These are phyloP conservation scores for Cosmia pyralina DNA, from an alignment of 2,888 invertebrate genomes.

Conservation along the genomic window DNA sequence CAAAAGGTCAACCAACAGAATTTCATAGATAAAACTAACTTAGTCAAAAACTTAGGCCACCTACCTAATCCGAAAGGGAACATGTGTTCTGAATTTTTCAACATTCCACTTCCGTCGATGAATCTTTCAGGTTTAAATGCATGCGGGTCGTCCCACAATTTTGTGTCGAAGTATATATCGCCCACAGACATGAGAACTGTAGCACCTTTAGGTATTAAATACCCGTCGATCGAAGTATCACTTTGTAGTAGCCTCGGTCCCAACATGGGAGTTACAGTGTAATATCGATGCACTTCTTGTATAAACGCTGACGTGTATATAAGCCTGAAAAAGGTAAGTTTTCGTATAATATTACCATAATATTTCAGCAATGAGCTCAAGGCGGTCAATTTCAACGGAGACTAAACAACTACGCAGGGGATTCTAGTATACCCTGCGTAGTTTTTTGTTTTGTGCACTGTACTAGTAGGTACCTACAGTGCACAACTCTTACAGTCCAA, in stretches of 20 bases:
- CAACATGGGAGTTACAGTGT: conserved; percentile 88
- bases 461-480: too few species aligned
- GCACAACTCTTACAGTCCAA: not conserved
- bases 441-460: too few species aligned
- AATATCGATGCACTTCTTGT: conserved; percentile 90
- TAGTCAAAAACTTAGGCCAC: conserved; percentile 48
- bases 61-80: conserved; percentile 93
- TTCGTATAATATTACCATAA: conserved; percentile 3
- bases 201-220: conserved; percentile 87
- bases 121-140: conserved; percentile 91
- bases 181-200: conserved; percentile 88
- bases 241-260: conserved; percentile 87
- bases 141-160: conserved; percentile 90
- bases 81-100: conserved; percentile 89
- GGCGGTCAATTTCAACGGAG: not conserved
- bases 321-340: conserved; percentile 77
- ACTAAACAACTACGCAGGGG: not conserved
- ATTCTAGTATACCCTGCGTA: too few species aligned
- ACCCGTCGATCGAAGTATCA: conserved; percentile 81
- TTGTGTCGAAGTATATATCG: conserved; percentile 88
- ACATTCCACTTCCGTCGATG: conserved; percentile 87
- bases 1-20: not conserved
- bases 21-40: not conserved
- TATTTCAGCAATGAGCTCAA: not conserved
- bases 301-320: conserved; percentile 89